A percentile compares a stretch with the other conserved stretches of the same genome.
Conservation (phyloP, 2,888 invertebrate genomes). For the Rotaria macrura region DNA sequence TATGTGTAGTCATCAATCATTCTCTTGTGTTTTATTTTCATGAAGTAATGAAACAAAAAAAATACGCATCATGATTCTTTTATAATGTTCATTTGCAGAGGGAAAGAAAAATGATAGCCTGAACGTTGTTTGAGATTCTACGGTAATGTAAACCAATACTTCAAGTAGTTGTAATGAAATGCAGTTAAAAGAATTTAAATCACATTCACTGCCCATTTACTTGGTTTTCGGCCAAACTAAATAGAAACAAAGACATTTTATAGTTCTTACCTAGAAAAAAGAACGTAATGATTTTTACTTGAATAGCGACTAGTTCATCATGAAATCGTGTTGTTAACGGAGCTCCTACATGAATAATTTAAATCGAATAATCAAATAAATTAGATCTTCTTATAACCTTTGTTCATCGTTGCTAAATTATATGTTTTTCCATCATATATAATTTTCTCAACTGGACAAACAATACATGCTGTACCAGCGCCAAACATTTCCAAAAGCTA, state of each 20-base stretch:
- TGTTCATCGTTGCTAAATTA: constrained; percentile 55
- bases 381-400: constrained; percentile 44
- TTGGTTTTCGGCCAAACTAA: constrained; percentile 6
- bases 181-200: not conserved
- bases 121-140: not conserved
- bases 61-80: too few species aligned
- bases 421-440: constrained; percentile 59
- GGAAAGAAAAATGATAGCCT: not conserved
- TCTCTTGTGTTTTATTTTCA: not conserved
- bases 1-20: too few species aligned
- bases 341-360: not conserved
- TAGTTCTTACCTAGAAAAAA: not conserved
- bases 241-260: not conserved
- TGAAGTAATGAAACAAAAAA: not conserved
- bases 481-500: constrained; percentile 91
- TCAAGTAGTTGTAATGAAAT: not conserved
- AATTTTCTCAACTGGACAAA: constrained; percentile 78
- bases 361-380: not conserved
- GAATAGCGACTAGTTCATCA: not conserved
- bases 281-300: not conserved
- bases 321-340: not conserved
- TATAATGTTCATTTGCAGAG: too few species aligned
- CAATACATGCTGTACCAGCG: constrained; percentile 88
- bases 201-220: not conserved
- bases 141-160: not conserved